These are phyloP conservation scores for Drosophila fulvimacula DNA, from an alignment of 2,888 invertebrate species.

Conservation along the genomic window DNA sequence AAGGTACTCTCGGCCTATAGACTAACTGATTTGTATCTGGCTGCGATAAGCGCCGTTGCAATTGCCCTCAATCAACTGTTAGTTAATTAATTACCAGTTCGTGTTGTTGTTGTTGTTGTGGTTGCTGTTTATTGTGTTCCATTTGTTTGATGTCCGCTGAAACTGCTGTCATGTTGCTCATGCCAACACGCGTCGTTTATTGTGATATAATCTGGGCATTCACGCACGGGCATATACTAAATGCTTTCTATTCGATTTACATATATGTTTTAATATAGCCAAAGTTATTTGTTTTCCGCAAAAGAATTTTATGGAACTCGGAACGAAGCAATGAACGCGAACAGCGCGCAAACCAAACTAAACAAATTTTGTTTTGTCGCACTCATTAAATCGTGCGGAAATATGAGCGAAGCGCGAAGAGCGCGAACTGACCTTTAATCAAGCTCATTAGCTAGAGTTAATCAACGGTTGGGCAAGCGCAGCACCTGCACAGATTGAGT, in stretches of 20 bases:
- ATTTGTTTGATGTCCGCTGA: slow-evolving; percentile 18
- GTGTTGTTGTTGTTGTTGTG: slow-evolving; percentile 18
- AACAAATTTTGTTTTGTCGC: slow-evolving; percentile 24
- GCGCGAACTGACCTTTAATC: slow-evolving; percentile 53
- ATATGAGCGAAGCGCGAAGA: slow-evolving; percentile 17
- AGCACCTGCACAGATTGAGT: neutral
- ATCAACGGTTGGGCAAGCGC: neutral
- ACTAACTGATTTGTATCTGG: slow-evolving; percentile 6
- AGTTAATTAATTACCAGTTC: slow-evolving; percentile 60
- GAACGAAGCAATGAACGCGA: slow-evolving; percentile 30
- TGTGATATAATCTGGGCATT: slow-evolving; percentile 16
- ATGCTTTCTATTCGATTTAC: slow-evolving; percentile 13
- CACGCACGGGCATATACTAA: slow-evolving; percentile 13
- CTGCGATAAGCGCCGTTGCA: slow-evolving; percentile 21
- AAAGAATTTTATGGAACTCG: slow-evolving; percentile 6
- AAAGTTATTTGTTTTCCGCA: neutral
- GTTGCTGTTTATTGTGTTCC: slow-evolving; percentile 17
- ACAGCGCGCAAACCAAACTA: slow-evolving; percentile 54
- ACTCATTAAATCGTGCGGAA: slow-evolving; percentile 50
- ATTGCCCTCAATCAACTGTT: slow-evolving; percentile 5
- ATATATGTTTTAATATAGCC: slow-evolving; percentile 21
- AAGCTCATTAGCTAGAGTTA: slow-evolving; percentile 23
- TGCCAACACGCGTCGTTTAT: slow-evolving; percentile 14
- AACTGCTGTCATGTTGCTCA: slow-evolving; percentile 48
- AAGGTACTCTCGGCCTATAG: slow-evolving; percentile 28